Evolutionary conservation across 2,888 invertebrate genomes (phyloP), one percentile per base, ranked within the genome.

Genomic region (Drosophila merina): DNA sequence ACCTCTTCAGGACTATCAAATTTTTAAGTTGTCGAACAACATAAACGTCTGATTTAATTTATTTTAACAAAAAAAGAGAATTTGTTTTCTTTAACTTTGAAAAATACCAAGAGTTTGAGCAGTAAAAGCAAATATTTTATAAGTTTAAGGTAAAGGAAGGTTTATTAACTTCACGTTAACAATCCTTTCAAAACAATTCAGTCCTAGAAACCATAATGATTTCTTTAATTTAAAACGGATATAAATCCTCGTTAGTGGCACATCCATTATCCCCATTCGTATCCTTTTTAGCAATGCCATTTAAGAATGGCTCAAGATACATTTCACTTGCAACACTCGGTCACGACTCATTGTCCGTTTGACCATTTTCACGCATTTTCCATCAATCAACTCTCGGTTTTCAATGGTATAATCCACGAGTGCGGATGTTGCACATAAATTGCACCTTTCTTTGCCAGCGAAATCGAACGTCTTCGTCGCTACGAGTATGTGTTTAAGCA

Each of bases 401-500:
- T 60, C 69, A 69, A 58, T 60, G 49, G 47, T 57, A 66, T 56
- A 56, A 66, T 66, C 56, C 67, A 49, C 14, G 56, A 49, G 49
- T 55, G 63, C 66, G 72, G 51, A 63, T 72, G 58, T 60, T 56
- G 67, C 80, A 51, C 78, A 68, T 68, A 68, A 67, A 68, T 67
- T 51, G 14, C 68, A 57, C 67, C 48, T 66, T 66, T 66, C 48
- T 58, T 68, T 54, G 51, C 55, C 54, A 75, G 81, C 84, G 84
- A 81, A 84, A 84, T 84, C 79, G 81, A 84, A 72, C 72, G 73
- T 77, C 9, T 44, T 59, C 14, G 49, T 40, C 45, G 8, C 6
- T 78, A 76, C 20, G 40, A 14, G 40, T 42, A 57, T 72, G 76
- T 70, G 69, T 77, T 73, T 77, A 74, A 20, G 45, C 55, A 76